A percentile compares a stretch with the other conserved stretches of the same genome.
Conservation (phyloP, 2,888 invertebrate genomes). For the Drosophila seclusa region DNA sequence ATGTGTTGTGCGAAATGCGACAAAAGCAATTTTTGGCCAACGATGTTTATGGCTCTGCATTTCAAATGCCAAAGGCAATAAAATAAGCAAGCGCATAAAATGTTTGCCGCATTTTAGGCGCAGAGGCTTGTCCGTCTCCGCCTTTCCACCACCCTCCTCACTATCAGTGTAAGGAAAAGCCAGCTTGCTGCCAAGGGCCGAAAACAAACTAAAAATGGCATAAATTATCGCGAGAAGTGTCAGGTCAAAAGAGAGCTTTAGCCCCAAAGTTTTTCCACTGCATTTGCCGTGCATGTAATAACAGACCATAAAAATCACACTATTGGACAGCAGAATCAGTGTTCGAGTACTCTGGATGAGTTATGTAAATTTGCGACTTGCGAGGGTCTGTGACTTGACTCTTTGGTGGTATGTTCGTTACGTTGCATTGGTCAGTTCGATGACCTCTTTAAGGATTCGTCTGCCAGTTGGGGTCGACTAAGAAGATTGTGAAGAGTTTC, state of each 20-base stretch:
- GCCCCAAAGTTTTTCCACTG: conserved; percentile 54
- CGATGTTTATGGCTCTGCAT: conserved; percentile 63
- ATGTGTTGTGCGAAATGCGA: conserved; percentile 62
- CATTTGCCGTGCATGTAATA: conserved; percentile 62
- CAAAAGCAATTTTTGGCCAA: conserved; percentile 57
- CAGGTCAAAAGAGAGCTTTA: conserved; percentile 13
- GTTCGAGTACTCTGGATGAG: conserved; percentile 21
- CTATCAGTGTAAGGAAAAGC: conserved; percentile 3
- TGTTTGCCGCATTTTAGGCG: conserved; percentile 71
- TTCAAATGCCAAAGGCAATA: conserved; percentile 50
- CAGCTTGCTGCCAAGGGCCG: conserved; percentile 51
- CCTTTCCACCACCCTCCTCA: neutral
- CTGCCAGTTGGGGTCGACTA: conserved; percentile 20
- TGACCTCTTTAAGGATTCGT: conserved; percentile 29
- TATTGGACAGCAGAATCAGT: conserved; percentile 12
- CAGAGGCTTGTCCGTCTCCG: conserved; percentile 15
- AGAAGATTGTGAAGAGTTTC: conserved; percentile 46
- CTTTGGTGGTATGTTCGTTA: neutral
- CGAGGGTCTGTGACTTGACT: conserved; percentile 4
- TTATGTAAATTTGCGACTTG: conserved; percentile 45
- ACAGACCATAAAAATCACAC: conserved; percentile 63
- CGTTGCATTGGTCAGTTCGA: conserved; percentile 26
- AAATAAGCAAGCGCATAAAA: conserved; percentile 55
- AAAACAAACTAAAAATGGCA: conserved; percentile 63
- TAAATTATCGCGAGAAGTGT: conserved; percentile 65